Base-by-base conservation (phyloP, 2,888 invertebrate species). In the Camptogramma bilineatum region DNA sequence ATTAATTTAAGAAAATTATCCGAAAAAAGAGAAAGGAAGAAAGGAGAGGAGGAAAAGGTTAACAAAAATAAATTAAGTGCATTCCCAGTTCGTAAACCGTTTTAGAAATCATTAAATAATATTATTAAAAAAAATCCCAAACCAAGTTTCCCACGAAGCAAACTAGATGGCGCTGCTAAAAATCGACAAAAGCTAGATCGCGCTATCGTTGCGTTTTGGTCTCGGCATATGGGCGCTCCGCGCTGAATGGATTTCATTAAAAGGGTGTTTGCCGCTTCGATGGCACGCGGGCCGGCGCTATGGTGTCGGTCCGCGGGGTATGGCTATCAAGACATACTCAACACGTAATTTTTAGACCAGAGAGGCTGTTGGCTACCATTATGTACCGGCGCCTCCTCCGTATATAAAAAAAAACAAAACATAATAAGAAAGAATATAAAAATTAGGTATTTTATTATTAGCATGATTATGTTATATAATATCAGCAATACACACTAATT, bases 251-350 rank as follows among this genome's bases (percentile, higher is more conserved):
- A 0, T 16, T 2, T 34, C 13, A 73, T 48, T 73, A 95, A 95
- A 95, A 95, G 95, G 95, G 94, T 95, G 95, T 94, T 95, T 95
- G 95, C 94, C 94, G 93, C 95, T 96, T 95, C 60, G 81, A 95
- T 96, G 94, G 94, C 94, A 95, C 95, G 90, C 89, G 87, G 81
- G 90, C 90, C 86, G 85, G 89, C 89, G 88, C 80, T 88, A 88
- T 87, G 86, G 85, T 77, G 68, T 79, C 79, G 87, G 87, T 52
- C 87, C 87, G 94, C 94, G 96, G 96, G 95, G 96, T 96, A 96
- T 96, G 96, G 96, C 90, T 85, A 96, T 96, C 96, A 96, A 96
- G 95, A 96, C 96, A 96, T 96, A 96, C 96, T 92, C 95, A 96
- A 95, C 95, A 96, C 95, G 76, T 94, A 95, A 96, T 96, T 96